Evolutionary conservation across 2,888 invertebrate genomes (phyloP).

Genomic region (Toxonevra muliebris): DNA sequence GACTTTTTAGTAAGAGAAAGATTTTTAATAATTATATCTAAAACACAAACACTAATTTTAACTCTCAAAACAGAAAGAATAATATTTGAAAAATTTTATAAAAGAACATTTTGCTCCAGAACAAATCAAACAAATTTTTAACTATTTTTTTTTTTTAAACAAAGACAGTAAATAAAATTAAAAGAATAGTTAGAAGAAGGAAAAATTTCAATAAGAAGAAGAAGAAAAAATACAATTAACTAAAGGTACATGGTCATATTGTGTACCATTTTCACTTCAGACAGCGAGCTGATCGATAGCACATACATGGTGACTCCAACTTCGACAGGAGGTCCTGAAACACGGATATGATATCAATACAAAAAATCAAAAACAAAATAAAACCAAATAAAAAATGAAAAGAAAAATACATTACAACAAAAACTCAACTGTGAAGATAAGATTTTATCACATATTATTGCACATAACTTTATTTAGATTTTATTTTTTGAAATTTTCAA

Average conservation of each 20-base stretch:
- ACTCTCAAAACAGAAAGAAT: background rate
- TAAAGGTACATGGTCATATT: slow-evolving; percentile 58
- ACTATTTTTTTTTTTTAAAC: no score
- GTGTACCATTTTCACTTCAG: slow-evolving; percentile 97
- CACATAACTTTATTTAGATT: no score
- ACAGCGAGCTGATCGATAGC: slow-evolving; percentile 97
- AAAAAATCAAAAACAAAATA: slow-evolving; percentile 10
- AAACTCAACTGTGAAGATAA: no score
- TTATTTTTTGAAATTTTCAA: no score
- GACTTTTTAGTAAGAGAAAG: slow-evolving; percentile 1
- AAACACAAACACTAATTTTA: background rate
- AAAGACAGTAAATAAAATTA: no score
- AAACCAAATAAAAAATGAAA: background rate
- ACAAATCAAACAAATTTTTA: no score
- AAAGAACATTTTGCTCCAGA: no score
- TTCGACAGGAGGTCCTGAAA: slow-evolving; percentile 96
- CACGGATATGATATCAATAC: slow-evolving; percentile 49
- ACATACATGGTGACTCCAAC: slow-evolving; percentile 98
- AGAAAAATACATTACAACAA: background rate
- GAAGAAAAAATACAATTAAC: slow-evolving; percentile 21
- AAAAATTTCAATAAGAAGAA: background rate
- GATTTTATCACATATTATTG: no score
- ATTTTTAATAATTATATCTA: background rate
- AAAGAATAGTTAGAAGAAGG: no score
- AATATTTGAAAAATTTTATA: no score